These are phyloP conservation scores for Drosophila tani DNA, from an alignment of 1,140 invertebrate genomes.

Conservation along the genomic window DNA sequence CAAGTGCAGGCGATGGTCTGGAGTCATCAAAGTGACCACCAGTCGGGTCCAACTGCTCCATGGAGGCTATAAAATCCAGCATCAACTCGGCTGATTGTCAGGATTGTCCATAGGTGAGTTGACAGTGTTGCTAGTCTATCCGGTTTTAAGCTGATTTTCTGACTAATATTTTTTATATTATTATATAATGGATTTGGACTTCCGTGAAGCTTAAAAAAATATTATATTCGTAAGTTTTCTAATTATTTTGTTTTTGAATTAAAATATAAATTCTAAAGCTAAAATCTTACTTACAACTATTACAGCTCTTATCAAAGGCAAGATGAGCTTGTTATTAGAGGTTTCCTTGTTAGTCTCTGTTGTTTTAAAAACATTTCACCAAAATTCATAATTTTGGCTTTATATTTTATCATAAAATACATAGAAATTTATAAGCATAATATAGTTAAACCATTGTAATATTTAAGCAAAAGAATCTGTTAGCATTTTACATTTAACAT, in stretches of 20 bases:
- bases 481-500: too few species aligned
- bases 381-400: too few species aligned
- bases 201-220: not conserved
- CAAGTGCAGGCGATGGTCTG: not conserved
- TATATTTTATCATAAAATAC: too few species aligned
- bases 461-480: too few species aligned
- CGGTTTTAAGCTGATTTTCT: not conserved
- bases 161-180: not conserved
- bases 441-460: too few species aligned
- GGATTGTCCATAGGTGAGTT: slow-evolving; percentile 37
- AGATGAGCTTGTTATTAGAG: too few species aligned
- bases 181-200: not conserved
- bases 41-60: slow-evolving; percentile 15
- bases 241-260: not conserved
- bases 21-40: slow-evolving; percentile 52
- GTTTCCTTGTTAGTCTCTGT: too few species aligned
- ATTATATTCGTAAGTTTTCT: not conserved
- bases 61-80: slow-evolving; percentile 48
- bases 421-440: too few species aligned
- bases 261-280: not conserved
- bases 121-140: not conserved
- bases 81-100: slow-evolving; percentile 58
- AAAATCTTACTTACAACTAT: not conserved
- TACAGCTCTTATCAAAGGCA: too few species aligned
- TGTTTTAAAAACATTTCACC: too few species aligned